phyloP scores from a whole-genome alignment of 2,113 vertebrate genomes.

The Seriola rivoliana region DNA sequence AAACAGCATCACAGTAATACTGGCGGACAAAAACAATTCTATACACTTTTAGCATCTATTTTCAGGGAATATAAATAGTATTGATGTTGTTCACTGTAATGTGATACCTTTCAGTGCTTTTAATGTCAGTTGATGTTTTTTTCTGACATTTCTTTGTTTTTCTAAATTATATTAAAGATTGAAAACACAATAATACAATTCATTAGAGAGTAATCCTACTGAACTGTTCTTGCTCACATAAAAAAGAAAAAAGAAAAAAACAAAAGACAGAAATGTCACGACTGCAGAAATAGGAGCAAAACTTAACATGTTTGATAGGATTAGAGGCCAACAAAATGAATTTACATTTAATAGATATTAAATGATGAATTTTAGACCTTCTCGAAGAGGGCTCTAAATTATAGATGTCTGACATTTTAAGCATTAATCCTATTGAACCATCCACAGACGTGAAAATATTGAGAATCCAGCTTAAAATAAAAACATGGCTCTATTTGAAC shows the following conservation, averaged over 20 bases:
- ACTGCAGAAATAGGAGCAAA: not conserved
- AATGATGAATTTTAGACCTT: conserved; percentile 11
- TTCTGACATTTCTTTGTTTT: not conserved
- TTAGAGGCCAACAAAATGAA: conserved; percentile 26
- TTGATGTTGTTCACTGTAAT: not conserved
- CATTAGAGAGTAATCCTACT: not conserved
- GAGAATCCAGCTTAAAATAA: conserved; percentile 25
- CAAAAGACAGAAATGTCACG: not conserved
- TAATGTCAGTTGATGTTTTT: not conserved
- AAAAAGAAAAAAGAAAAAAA: conserved; percentile 15
- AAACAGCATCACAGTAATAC: not conserved
- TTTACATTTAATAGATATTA: conserved; percentile 11
- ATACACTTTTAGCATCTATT: conserved; percentile 8
- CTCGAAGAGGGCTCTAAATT: not conserved
- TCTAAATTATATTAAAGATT: not conserved
- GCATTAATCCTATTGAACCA: conserved; percentile 25
- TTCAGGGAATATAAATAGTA: not conserved
- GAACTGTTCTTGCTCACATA: not conserved
- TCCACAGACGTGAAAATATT: conserved; percentile 25
- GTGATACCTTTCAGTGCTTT: not conserved
- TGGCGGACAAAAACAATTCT: conserved; percentile 1
- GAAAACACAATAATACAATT: not conserved
- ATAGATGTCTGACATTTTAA: conserved; percentile 27
- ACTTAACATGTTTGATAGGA: not conserved
- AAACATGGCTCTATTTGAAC: conserved; percentile 9